Evolutionary conservation across 2,888 invertebrate species (phyloP).

Genomic region (Morinoia aosen): DNA sequence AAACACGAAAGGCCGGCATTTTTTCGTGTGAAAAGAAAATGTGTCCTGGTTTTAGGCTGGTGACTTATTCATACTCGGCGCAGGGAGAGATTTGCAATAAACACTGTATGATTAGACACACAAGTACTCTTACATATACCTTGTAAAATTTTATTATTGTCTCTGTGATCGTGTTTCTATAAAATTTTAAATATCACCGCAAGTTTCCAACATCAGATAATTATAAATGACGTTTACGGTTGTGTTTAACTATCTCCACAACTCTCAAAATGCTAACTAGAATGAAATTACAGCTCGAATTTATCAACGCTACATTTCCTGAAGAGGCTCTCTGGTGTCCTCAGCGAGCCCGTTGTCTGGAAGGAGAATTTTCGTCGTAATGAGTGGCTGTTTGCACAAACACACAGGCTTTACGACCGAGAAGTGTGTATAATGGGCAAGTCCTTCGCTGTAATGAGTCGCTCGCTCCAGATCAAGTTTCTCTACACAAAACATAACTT

Average conservation of each 20-base stretch:
- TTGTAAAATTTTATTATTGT: too few relatives aligned
- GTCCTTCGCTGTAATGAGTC: slow-evolving; percentile 8
- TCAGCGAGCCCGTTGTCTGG: not conserved
- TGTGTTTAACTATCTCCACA: too few relatives aligned
- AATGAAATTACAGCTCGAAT: not conserved
- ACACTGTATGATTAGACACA: too few relatives aligned
- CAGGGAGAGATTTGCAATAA: not conserved
- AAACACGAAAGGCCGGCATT: not conserved
- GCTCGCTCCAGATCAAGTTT: not conserved
- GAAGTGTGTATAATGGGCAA: slow-evolving; percentile 29
- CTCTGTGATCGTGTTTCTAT: too few relatives aligned
- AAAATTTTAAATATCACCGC: too few relatives aligned
- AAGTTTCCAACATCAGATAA: too few relatives aligned
- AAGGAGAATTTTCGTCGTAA: not conserved
- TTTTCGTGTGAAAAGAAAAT: too few relatives aligned
- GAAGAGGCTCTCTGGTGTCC: not conserved
- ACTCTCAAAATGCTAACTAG: not conserved
- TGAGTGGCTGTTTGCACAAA: slow-evolving; percentile 33
- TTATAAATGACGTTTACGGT: too few relatives aligned
- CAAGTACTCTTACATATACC: too few relatives aligned
- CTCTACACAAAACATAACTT: slow-evolving; percentile 24
- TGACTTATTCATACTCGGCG: not conserved
- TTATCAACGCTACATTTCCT: not conserved
- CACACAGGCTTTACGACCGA: slow-evolving; percentile 1
- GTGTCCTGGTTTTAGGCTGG: not conserved